Evolutionary conservation across 2,113 vertebrate species (phyloP).

Genomic region (Amia ocellicauda): DNA sequence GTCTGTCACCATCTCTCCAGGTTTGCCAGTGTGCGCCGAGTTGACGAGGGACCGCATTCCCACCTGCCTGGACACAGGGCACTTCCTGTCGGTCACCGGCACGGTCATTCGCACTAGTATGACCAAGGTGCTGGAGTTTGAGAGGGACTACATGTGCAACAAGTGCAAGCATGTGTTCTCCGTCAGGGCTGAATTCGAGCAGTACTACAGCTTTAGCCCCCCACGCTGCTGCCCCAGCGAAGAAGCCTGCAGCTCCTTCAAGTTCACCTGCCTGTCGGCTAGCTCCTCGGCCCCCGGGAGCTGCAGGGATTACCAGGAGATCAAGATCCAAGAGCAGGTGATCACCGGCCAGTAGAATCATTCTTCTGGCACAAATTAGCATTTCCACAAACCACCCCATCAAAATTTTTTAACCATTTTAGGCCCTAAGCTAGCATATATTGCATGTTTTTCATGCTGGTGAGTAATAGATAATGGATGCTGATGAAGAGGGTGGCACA

Average conservation of each 20-base stretch:
- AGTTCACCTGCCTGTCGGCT: conserved; percentile 81
- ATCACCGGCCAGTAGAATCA: neutral
- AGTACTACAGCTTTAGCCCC: conserved; percentile 74
- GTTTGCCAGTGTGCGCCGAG: conserved; percentile 90
- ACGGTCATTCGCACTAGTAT: conserved; percentile 87
- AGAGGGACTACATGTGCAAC: conserved; percentile 85
- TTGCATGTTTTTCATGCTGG: too few relatives aligned
- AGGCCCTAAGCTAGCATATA: too few relatives aligned
- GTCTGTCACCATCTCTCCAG: conserved; percentile 48
- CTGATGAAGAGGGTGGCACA: too few relatives aligned
- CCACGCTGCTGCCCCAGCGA: conserved; percentile 71
- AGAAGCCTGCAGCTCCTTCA: conserved; percentile 76
- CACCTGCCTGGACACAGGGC: conserved; percentile 81
- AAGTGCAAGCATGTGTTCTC: conserved; percentile 83
- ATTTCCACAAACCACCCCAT: too few relatives aligned
- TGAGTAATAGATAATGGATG: too few relatives aligned
- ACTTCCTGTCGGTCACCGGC: conserved; percentile 89
- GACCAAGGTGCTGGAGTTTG: conserved; percentile 88
- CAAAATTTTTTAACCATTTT: too few relatives aligned
- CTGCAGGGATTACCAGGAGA: conserved; percentile 94
- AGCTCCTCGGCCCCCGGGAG: conserved; percentile 61
- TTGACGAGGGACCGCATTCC: conserved; percentile 90
- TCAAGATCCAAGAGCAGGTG: conserved; percentile 97
- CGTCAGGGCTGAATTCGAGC: conserved; percentile 79
- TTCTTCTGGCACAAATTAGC: too few relatives aligned